Evolutionary conservation across 1,140 invertebrate species (phyloP), one percentile per base, ranked within the genome.

Genomic region (Pygmarrhopalites habei): DNA sequence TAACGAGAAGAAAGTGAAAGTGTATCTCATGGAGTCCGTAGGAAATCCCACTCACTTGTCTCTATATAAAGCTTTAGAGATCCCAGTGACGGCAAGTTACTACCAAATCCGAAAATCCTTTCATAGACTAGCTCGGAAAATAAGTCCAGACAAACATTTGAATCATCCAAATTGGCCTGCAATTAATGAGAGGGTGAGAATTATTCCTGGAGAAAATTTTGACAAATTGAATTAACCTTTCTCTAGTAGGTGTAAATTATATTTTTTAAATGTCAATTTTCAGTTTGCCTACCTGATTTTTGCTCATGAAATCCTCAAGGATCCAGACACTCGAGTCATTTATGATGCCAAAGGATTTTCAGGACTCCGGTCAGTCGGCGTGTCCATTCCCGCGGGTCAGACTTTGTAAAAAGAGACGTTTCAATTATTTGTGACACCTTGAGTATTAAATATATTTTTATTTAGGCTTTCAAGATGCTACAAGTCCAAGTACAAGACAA

Each of bases 211-310:
- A n/a, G n/a, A n/a, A n/a, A n/a, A n/a, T n/a, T n/a, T n/a, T n/a
- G n/a, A n/a, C n/a, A n/a, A n/a, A n/a, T n/a, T n/a, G n/a, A n/a
- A n/a, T n/a, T n/a, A n/a, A n/a, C n/a, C n/a, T n/a, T n/a, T n/a
- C n/a, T n/a, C n/a, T n/a, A n/a, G n/a, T n/a, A n/a, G n/a, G n/a
- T n/a, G n/a, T n/a, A n/a, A n/a, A n/a, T n/a, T n/a, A n/a, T n/a
- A n/a, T n/a, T n/a, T n/a, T 15, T 23, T 14, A n/a, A n/a, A n/a
- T 10, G 7, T 49, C 21, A 49, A n/a, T 12, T 23, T 49, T 49
- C 23, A 55, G 51, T 55, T 55, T 21, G 51, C 51, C 23, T 55
- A 29, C 26, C 23, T 55, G 26, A 15, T 55, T 28, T 55, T 55
- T 28, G 51, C 51, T 26, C 21, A 55, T 21, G 21, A 55, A 14